Evolutionary conservation across 2,113 vertebrate genomes (phyloP).

Genomic region (Tonatia bakeri): DNA sequence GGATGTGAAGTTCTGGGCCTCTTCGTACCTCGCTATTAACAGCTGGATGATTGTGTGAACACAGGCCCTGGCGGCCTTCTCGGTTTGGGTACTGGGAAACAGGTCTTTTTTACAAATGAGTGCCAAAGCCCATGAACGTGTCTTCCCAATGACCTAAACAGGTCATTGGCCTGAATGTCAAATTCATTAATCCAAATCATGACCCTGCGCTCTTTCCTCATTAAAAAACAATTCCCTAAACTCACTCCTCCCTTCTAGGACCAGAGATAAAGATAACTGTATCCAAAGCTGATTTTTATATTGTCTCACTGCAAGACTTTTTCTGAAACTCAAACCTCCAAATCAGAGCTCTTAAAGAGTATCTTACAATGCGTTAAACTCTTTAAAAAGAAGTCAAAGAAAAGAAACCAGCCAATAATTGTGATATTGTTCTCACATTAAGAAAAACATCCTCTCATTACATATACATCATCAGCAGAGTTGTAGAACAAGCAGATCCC

Average conservation of each 20-base stretch:
- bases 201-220: conserved; percentile 27
- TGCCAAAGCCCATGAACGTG: conserved; percentile 13
- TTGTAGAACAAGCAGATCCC: not conserved
- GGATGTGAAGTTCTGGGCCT: not conserved
- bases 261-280: conserved; percentile 10
- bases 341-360: not conserved
- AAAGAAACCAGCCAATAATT: not conserved
- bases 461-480: not conserved
- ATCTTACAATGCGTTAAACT: not conserved
- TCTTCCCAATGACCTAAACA: conserved; percentile 58
- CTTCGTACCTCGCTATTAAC: not conserved
- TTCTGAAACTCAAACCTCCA: not conserved
- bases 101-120: conserved; percentile 7
- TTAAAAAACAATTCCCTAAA: conserved; percentile 18
- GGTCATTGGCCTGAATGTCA: conserved; percentile 65
- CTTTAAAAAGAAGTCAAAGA: not conserved
- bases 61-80: not conserved
- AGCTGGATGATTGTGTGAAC: not conserved
- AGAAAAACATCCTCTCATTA: not conserved
- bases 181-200: conserved; percentile 66
- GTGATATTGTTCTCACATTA: not conserved
- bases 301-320: not conserved
- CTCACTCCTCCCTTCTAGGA: not conserved
- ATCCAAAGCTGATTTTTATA: not conserved
- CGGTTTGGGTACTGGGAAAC: not conserved